phyloP scores from a whole-genome alignment of 2,113 vertebrate species.

The Alosa alosa region DNA sequence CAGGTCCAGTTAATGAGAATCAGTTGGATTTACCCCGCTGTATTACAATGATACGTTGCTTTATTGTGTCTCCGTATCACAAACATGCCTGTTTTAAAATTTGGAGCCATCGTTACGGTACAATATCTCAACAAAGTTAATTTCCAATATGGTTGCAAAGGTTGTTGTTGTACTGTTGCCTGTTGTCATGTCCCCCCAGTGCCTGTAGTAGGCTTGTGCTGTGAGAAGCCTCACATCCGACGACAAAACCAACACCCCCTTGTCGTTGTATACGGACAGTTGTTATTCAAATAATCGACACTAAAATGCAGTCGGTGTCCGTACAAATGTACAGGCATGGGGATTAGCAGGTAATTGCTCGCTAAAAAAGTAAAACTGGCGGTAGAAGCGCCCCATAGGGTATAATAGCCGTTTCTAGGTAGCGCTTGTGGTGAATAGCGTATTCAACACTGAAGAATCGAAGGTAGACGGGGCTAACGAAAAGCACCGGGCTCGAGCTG shows the following conservation, averaged over 20 bases:
- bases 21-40: neutral
- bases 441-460: slow-evolving; percentile 42
- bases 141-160: slow-evolving; percentile 89
- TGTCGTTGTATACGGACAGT: slow-evolving; percentile 77
- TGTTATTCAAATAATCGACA: slow-evolving; percentile 71
- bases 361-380: slow-evolving; percentile 30
- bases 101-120: slow-evolving; percentile 25
- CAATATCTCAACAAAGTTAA: slow-evolving; percentile 50
- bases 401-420: slow-evolving; percentile 47
- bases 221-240: slow-evolving; percentile 80
- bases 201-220: slow-evolving; percentile 86
- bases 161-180: slow-evolving; percentile 84
- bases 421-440: slow-evolving; percentile 46
- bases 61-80: neutral
- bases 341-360: slow-evolving; percentile 31
- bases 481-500: slow-evolving; percentile 47
- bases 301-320: slow-evolving; percentile 74
- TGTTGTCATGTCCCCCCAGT: slow-evolving; percentile 88
- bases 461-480: slow-evolving; percentile 42
- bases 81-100: slow-evolving; percentile 25
- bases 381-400: slow-evolving; percentile 35
- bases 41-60: neutral
- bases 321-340: slow-evolving; percentile 39
- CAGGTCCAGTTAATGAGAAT: neutral
- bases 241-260: slow-evolving; percentile 73